phyloP scores from a whole-genome alignment of 2,113 vertebrate genomes.

The Callocephalon fimbriatum region DNA sequence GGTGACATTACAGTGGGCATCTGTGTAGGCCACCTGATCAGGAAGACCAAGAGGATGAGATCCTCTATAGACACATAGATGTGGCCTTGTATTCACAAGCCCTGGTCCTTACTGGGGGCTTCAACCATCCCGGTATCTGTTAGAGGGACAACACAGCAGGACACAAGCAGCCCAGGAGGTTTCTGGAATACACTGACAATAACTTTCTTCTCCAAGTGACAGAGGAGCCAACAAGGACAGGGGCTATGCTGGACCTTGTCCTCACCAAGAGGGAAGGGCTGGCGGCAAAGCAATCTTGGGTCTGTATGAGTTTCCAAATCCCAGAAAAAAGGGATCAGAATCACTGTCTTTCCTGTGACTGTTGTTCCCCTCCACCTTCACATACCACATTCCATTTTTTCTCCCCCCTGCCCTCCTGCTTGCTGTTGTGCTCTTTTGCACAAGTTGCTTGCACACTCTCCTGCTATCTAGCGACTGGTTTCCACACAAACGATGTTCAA shows the following conservation, averaged over 20 bases:
- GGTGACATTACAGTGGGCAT: neutral
- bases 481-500: neutral
- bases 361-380: neutral
- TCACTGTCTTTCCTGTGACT: neutral
- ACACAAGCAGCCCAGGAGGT: neutral
- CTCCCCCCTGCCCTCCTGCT: neutral
- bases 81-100: neutral
- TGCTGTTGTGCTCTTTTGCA: rapidly evolving
- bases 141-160: neutral
- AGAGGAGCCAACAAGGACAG: neutral
- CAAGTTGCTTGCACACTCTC: neutral
- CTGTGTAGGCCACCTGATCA: neutral
- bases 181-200: neutral
- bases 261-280: neutral
- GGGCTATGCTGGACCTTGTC: neutral
- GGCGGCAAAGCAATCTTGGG: neutral
- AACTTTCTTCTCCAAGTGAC: neutral
- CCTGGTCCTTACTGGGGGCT: neutral
- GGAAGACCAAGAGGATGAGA: neutral
- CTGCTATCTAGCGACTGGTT: neutral
- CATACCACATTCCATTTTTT: neutral
- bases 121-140: neutral
- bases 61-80: neutral
- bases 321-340: neutral
- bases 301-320: neutral